These are phyloP conservation scores for Cantharis lateralis DNA, from an alignment of 2,888 invertebrate genomes.

Conservation along the genomic window DNA sequence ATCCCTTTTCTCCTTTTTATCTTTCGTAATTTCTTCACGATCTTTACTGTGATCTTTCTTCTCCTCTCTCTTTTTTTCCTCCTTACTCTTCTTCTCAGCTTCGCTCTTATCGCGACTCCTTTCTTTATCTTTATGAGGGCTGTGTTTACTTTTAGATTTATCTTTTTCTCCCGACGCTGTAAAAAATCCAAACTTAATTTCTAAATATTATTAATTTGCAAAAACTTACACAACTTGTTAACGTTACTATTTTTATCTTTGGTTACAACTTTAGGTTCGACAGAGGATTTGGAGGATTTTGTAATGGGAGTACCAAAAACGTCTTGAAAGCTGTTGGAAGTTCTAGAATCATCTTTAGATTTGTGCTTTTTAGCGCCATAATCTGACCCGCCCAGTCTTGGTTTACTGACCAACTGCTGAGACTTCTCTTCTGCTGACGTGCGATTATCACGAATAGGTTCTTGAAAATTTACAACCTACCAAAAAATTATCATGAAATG, in stretches of 20 bases:
- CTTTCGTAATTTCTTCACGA: conserved; percentile 61
- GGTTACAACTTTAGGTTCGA: conserved; percentile 61
- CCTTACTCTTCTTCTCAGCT: conserved; percentile 55
- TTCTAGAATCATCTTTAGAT: conserved; percentile 51
- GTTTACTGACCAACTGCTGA: conserved; percentile 72
- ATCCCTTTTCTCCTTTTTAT: conserved; percentile 57
- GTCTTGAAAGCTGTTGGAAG: conserved; percentile 69
- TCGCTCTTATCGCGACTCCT: conserved; percentile 55
- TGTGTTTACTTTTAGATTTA: conserved; percentile 58
- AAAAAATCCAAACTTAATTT: background rate
- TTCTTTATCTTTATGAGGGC: conserved; percentile 64
- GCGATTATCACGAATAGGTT: conserved; percentile 52
- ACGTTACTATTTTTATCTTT: conserved; percentile 34
- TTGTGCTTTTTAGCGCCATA: conserved; percentile 48
- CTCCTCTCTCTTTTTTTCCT: conserved; percentile 53
- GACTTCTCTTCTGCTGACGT: conserved; percentile 48
- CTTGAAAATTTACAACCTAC: conserved; percentile 53
- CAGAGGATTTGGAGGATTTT: conserved; percentile 72
- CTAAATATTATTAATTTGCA: background rate
- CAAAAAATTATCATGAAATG: conserved; percentile 26
- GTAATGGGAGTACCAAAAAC: conserved; percentile 84
- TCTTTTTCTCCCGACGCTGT: conserved; percentile 46
- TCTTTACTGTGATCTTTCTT: conserved; percentile 56
- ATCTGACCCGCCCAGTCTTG: conserved; percentile 66
- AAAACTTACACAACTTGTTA: conserved; percentile 31